phyloP scores from a whole-genome alignment of 1,140 invertebrate species.

The Bombus vancouverensis region DNA sequence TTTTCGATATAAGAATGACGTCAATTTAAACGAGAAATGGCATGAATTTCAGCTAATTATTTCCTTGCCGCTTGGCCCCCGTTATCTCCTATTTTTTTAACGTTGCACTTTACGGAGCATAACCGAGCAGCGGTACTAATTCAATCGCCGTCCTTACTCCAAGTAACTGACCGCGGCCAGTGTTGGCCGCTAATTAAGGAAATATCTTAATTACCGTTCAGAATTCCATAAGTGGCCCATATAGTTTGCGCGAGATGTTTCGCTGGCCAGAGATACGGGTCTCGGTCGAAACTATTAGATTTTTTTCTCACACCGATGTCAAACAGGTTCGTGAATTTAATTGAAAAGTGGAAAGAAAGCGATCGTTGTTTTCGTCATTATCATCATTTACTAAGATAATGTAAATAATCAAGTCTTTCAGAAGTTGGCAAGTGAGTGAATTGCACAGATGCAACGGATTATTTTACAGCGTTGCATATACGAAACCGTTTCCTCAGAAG shows the following conservation, averaged over 20 bases:
- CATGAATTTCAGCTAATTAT: constrained; percentile 43
- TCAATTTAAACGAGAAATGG: constrained; percentile 13
- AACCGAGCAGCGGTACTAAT: constrained; percentile 66
- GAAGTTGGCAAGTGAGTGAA: not conserved
- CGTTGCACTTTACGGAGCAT: constrained; percentile 64
- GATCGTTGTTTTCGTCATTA: not conserved
- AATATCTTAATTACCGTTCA: constrained; percentile 71
- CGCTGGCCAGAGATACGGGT: constrained; percentile 53
- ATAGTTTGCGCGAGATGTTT: constrained; percentile 24
- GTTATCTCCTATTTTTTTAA: constrained; percentile 39
- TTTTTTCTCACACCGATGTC: constrained; percentile 15
- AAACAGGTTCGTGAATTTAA: not conserved
- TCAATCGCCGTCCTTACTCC: constrained; percentile 60
- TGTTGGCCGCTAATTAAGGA: constrained; percentile 67
- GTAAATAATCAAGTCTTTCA: not conserved
- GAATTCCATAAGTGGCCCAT: constrained; percentile 67
- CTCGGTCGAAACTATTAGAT: not conserved
- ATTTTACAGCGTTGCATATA: constrained; percentile 20
- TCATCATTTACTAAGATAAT: not conserved
- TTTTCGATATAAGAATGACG: not conserved
- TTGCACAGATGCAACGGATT: not conserved
- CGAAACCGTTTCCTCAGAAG: constrained; percentile 23
- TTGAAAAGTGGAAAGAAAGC: not conserved
- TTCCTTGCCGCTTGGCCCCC: constrained; percentile 28
- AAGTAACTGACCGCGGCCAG: constrained; percentile 30